Evolutionary conservation across 2,888 invertebrate genomes (phyloP), one percentile per base, ranked within the genome.

Genomic region (Thereva unica): DNA sequence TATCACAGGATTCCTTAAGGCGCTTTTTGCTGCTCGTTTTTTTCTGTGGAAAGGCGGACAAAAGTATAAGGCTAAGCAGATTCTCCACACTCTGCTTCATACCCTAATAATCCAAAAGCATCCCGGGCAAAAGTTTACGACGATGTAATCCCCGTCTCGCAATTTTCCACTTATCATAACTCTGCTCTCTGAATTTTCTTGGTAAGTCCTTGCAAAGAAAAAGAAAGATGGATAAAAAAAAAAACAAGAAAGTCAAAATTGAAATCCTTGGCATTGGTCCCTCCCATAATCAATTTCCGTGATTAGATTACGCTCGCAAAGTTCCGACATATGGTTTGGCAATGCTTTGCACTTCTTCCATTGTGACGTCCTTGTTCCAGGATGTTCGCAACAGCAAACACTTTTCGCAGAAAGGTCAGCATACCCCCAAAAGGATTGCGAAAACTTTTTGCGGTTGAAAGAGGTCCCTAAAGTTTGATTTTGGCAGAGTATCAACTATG

Each of bases 301-400:
- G 75, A 76, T 76, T 76, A 73, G 75, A 75, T 76, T 75, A 74
- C 73, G 72, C 73, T 72, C 72, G 71, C 73, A 73, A 73, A 74
- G 73, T 75, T 75, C 75, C 75, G 75, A 74, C 73, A 73, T 74
- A 74, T 72, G 75, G 74, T 73, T 75, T 75, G 75, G 75, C 75
- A 75, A 71, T 70, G 71, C 55, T 61, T 61, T 61, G 61, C 50
- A 61, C 50, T 61, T 61, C 61, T 61, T 61, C 50, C 61, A 61
- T 61, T 61, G 61, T 61, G 61, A 23, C 23, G 23, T 61, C 50
- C 50, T 61, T 61, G 61, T 61, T 61, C 61, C 23, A 61, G 61
- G 61, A 61, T 61, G 61, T 61, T 61, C 61, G 61, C 61, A 61
- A 61, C 61, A 61, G 61, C 61, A 61, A 61, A 61, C 61, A 61